These are phyloP conservation scores for Nothobranchius kuhntae DNA, from an alignment of 2,113 vertebrate genomes.

Conservation along the genomic window DNA sequence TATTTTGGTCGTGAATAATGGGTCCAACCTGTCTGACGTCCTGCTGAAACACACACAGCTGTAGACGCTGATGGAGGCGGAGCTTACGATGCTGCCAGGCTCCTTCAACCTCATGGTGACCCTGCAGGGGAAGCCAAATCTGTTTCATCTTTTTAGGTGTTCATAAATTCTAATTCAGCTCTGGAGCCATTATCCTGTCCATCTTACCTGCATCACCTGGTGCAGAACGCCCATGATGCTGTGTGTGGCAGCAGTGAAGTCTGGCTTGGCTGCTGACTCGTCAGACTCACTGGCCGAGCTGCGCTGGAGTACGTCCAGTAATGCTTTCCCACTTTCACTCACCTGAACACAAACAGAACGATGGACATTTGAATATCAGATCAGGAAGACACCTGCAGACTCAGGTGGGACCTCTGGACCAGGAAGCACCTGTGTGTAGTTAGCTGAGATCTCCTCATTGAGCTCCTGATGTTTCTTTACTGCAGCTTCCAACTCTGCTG, in stretches of 20 bases:
- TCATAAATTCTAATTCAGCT: fast-evolving
- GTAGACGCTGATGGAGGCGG: constrained; percentile 95
- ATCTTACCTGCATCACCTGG: constrained; percentile 84
- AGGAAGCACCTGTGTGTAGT: constrained; percentile 89
- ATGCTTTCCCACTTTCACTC: constrained; percentile 78
- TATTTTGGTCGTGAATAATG: not conserved
- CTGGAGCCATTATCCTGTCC: not conserved
- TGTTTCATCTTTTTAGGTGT: not conserved
- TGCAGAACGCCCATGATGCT: constrained; percentile 91
- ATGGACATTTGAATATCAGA: not conserved
- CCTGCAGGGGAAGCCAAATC: constrained; percentile 33
- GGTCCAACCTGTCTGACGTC: constrained; percentile 93
- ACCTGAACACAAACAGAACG: constrained; percentile 57
- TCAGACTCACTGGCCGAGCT: constrained; percentile 43
- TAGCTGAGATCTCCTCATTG: constrained; percentile 93
- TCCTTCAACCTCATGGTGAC: constrained; percentile 89
- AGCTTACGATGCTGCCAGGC: constrained; percentile 96
- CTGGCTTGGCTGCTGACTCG: constrained; percentile 38
- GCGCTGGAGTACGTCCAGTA: constrained; percentile 77
- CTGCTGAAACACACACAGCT: constrained; percentile 98
- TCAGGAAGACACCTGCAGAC: not conserved
- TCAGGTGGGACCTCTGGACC: not conserved
- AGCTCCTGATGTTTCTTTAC: constrained; percentile 94
- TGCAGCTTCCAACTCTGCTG: constrained; percentile 89
- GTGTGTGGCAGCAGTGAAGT: constrained; percentile 77